Percentiles rank a stretch among this genome's conserved stretches.
phyloP scores from a whole-genome alignment of 1,140 invertebrate genomes.

The Nephotettix cincticeps region DNA sequence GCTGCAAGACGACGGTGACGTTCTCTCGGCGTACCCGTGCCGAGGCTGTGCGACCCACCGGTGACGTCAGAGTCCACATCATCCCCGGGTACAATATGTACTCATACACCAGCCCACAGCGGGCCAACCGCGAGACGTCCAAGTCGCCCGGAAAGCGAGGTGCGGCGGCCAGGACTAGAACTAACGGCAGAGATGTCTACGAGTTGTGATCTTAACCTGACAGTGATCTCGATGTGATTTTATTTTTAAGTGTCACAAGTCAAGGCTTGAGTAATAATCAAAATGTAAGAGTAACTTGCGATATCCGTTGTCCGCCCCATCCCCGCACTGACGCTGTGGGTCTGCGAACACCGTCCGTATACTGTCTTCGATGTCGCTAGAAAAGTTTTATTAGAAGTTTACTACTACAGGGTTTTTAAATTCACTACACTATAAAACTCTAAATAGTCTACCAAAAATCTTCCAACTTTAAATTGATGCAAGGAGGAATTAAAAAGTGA shows the following conservation, averaged over 20 bases:
- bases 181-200: slow-evolving; percentile 56
- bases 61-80: slow-evolving; percentile 73
- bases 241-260: neutral
- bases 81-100: slow-evolving; percentile 71
- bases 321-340: too few relatives aligned
- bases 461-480: too few relatives aligned
- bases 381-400: too few relatives aligned
- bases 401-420: too few relatives aligned
- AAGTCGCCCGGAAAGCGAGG: slow-evolving; percentile 38
- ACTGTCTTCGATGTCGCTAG: too few relatives aligned
- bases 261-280: neutral
- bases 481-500: too few relatives aligned
- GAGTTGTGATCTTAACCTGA: slow-evolving; percentile 50
- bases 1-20: slow-evolving; percentile 74
- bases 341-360: too few relatives aligned
- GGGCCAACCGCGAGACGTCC: slow-evolving; percentile 32
- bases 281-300: too few relatives aligned
- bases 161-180: slow-evolving; percentile 45
- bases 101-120: slow-evolving; percentile 59
- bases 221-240: neutral
- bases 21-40: slow-evolving; percentile 61
- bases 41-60: slow-evolving; percentile 53
- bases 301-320: too few relatives aligned
- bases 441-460: too few relatives aligned
- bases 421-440: too few relatives aligned